Base-by-base conservation (phyloP, 2,888 invertebrate genomes). In the Lobophora halterata region DNA sequence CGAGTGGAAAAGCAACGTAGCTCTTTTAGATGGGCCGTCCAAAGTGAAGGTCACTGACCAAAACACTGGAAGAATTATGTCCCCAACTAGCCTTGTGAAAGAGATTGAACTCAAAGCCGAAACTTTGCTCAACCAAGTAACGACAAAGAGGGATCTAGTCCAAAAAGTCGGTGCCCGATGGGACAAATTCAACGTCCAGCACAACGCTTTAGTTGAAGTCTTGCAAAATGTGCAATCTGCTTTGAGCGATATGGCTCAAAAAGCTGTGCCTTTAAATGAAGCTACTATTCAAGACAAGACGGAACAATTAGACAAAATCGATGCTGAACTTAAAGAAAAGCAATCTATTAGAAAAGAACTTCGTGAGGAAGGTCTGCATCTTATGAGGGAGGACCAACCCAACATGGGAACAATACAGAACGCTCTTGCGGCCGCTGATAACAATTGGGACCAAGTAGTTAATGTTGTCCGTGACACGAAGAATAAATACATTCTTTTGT, bases 371-470 rank as follows among this genome's bases (percentile, higher is more conserved):
- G 96, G 95, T 1, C 88, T 93, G 34, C 89, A 92, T 58, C 77
- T 96, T 49, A 92, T 96, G 91, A 92, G 93, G 64, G 93, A 94
- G 80, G 93, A 97, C 77, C 92, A 94, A 61, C 90, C 92, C 31
- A 94, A 94, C 53, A 92, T 94, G 75, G 92, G 93, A 0, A 90
- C 91, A 0, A 92, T 96, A 42, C 96, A 97, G 74, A 93, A 93
- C 55, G 91, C 92, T 26, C 76, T 97, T 0, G 89, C 95, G 0
- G 90, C 93, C 1, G 90, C 95, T 21, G 96, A 96, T 61, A 90
- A 92, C 35, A 92, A 92, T 51, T 96, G 94, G 91, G 95, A 95
- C 65, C 92, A 93, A 71, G 85, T 94, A 1, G 92, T 92, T 31
- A 93, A 94, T 50, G 88, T 91, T 32, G 90, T 96, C 10, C 90